Evolutionary conservation across 2,797 vertebrate genomes (phyloP).

Genomic region (Myotis planiceps): DNA sequence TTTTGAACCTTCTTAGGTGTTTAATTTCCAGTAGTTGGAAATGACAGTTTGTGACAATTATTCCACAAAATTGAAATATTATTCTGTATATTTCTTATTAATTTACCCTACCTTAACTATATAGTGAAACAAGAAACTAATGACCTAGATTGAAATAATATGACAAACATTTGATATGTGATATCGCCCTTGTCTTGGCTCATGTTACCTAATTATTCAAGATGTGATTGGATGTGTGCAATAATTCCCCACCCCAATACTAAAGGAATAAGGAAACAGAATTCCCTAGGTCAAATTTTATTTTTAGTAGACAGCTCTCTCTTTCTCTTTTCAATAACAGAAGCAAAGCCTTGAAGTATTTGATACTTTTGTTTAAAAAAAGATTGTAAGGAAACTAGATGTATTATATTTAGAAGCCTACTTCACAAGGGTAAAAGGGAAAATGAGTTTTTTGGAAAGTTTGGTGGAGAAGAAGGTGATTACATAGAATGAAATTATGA

Average conservation of each 20-base stretch:
- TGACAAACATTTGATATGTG: neutral
- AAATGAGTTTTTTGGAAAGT: neutral
- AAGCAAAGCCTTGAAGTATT: slow-evolving; percentile 16
- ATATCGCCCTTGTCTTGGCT: neutral
- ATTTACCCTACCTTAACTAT: neutral
- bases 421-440: neutral
- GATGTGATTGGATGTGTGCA: neutral
- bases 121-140: neutral
- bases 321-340: slow-evolving; percentile 15
- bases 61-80: neutral
- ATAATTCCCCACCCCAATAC: neutral
- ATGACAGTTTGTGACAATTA: neutral
- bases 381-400: neutral
- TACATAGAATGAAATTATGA: neutral
- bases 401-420: neutral
- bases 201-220: neutral
- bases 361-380: slow-evolving; percentile 27
- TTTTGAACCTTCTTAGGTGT: neutral
- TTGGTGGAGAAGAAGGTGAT: neutral
- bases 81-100: neutral
- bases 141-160: neutral
- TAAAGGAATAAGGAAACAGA: neutral
- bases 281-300: slow-evolving; percentile 34
- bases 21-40: neutral
- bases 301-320: slow-evolving; percentile 14